Evolutionary conservation across 92 coral and sea anemone genomes (phyloP).

Genomic region (Umimayanthus kanabou): DNA sequence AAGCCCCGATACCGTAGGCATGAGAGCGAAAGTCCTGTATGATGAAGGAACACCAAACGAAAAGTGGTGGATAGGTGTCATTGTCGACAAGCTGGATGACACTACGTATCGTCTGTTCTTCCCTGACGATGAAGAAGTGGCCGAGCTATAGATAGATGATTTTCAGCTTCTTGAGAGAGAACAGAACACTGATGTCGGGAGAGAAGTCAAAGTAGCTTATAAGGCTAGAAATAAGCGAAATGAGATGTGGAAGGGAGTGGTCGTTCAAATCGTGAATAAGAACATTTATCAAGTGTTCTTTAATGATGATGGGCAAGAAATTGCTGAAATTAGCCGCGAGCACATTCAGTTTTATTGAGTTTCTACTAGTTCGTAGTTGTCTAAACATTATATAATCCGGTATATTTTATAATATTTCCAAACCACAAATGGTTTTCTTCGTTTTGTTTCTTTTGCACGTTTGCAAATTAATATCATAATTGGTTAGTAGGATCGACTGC

Average conservation of each 20-base stretch:
- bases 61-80: slow-evolving; percentile 25
- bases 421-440: not conserved
- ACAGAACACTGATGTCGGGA: slow-evolving; percentile 24
- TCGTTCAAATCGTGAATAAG: not conserved
- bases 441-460: no score
- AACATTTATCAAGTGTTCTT: slow-evolving; percentile 10
- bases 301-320: slow-evolving; percentile 13
- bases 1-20: slow-evolving; percentile 14
- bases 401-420: not conserved
- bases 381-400: not conserved
- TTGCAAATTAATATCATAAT: not conserved
- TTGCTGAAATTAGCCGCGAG: slow-evolving; percentile 4
- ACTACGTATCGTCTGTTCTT: slow-evolving; percentile 33
- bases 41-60: slow-evolving; percentile 32
- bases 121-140: slow-evolving; percentile 35
- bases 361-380: not conserved
- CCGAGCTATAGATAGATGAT: slow-evolving; percentile 2
- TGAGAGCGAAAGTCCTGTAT: slow-evolving; percentile 40
- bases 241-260: slow-evolving; percentile 32
- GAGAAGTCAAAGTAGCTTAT: not conserved
- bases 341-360: slow-evolving; percentile 8
- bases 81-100: slow-evolving; percentile 34
- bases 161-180: slow-evolving; percentile 31
- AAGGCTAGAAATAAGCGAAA: slow-evolving; percentile 25
- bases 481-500: not conserved